Percentiles rank a stretch among this genome's conserved stretches.
phyloP scores from a whole-genome alignment of 2,888 invertebrate species.

The Petrolisthes manimaculis region DNA sequence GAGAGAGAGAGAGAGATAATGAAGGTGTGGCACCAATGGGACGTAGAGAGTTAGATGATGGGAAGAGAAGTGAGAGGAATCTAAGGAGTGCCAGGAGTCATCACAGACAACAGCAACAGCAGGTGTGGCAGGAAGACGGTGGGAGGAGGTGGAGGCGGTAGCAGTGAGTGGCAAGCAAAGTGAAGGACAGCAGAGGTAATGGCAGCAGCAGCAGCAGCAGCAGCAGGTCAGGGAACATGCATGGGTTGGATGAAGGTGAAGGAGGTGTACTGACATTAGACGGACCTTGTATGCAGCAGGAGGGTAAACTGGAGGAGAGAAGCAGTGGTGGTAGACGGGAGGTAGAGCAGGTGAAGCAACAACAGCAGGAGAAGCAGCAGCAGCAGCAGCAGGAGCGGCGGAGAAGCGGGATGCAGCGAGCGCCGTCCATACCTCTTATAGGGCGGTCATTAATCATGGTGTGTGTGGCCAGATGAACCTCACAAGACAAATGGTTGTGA shows the following conservation, averaged over 20 bases:
- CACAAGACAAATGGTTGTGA: slow-evolving; percentile 33
- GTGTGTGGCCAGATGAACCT: slow-evolving; percentile 28
- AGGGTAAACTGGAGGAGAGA: too few species aligned
- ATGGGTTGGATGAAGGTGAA: not conserved
- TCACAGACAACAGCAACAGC: not conserved
- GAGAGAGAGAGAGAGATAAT: too few species aligned
- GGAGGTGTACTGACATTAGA: too few species aligned
- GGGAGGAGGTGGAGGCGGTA: not conserved
- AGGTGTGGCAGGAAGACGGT: not conserved
- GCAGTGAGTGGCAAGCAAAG: not conserved
- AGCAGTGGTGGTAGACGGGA: too few species aligned
- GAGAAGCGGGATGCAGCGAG: not conserved
- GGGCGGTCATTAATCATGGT: slow-evolving; percentile 20
- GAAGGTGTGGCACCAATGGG: too few species aligned
- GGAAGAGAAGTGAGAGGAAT: too few species aligned
- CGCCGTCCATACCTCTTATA: slow-evolving; percentile 20
- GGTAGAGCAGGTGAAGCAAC: not conserved
- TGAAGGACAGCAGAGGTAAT: not conserved
- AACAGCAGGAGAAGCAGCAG: not conserved
- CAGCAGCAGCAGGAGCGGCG: not conserved
- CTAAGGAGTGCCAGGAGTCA: not conserved
- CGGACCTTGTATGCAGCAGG: too few species aligned
- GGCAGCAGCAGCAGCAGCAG: not conserved
- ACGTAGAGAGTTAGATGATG: too few species aligned
- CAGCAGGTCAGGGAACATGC: not conserved